Evolutionary conservation across 2,797 vertebrate species (phyloP).

Genomic region (Philypnodon macrostomus): DNA sequence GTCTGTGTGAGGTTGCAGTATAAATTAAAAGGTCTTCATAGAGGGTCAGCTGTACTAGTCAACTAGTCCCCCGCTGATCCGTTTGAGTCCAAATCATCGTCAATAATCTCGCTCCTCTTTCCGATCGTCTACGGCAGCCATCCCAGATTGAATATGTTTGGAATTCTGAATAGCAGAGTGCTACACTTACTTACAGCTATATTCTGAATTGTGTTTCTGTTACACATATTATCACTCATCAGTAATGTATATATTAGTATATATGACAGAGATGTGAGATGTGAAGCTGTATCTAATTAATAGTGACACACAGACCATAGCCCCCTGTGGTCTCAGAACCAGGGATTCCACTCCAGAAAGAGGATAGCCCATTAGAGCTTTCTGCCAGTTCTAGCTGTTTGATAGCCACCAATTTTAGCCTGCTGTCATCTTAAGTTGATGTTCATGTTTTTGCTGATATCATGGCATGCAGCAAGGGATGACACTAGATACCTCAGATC

Average conservation of each 20-base stretch:
- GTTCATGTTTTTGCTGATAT: conserved; percentile 73
- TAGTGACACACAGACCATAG: conserved; percentile 39
- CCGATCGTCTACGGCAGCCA: too few relatives aligned
- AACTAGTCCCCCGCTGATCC: conserved; percentile 43
- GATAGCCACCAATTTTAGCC: conserved; percentile 77
- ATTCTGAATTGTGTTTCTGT: neutral
- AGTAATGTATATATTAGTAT: neutral
- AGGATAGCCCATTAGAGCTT: conserved; percentile 45
- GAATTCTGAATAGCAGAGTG: too few relatives aligned
- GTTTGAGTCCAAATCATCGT: too few relatives aligned
- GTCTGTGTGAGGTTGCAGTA: conserved; percentile 40
- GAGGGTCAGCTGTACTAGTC: conserved; percentile 49
- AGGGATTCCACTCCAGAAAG: conserved; percentile 70
- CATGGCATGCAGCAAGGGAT: conserved; percentile 46
- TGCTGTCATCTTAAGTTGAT: conserved; percentile 73
- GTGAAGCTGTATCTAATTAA: conserved; percentile 51
- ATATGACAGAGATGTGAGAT: conserved; percentile 13
- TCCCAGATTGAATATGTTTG: too few relatives aligned
- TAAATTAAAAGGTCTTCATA: conserved; percentile 57
- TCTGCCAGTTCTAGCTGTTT: conserved; percentile 64
- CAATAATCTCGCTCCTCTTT: too few relatives aligned
- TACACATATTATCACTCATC: conserved; percentile 5
- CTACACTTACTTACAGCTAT: too few relatives aligned
- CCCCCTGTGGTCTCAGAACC: conserved; percentile 49
- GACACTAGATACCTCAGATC: conserved; percentile 67